phyloP scores from a whole-genome alignment of 2,797 vertebrate genomes.

The Phylloscopus collybita region DNA sequence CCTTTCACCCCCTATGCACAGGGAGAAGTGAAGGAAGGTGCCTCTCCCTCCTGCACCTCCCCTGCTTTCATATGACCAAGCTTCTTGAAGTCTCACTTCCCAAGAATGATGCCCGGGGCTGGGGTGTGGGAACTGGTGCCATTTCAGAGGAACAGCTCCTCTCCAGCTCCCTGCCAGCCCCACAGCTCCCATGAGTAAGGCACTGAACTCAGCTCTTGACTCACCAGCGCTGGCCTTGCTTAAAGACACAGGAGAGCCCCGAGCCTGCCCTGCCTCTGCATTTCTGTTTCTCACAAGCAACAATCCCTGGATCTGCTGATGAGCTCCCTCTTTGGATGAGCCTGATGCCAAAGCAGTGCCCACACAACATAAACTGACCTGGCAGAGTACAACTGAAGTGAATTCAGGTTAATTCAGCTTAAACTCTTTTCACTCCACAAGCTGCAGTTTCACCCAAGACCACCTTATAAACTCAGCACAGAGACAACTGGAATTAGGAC shows the following conservation, averaged over 20 bases:
- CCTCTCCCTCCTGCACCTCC: conserved; percentile 58
- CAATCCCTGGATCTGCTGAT: not conserved
- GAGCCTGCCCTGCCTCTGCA: not conserved
- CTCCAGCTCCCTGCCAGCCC: conserved; percentile 60
- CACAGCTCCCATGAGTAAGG: conserved; percentile 61
- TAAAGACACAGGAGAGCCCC: not conserved
- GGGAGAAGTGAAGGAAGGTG: not conserved
- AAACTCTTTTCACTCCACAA: not conserved
- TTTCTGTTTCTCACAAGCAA: not conserved
- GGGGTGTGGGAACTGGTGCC: conserved; percentile 59
- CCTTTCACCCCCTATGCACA: not conserved
- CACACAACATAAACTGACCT: not conserved
- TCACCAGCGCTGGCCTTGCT: conserved; percentile 30
- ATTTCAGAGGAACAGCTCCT: conserved; percentile 65
- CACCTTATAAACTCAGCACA: not conserved
- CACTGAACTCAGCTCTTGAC: conserved; percentile 55
- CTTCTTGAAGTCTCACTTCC: conserved; percentile 66
- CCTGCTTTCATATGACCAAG: conserved; percentile 39
- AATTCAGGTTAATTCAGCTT: not conserved
- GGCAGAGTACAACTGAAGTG: not conserved
- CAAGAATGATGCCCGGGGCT: conserved; percentile 74
- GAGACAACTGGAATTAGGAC: not conserved
- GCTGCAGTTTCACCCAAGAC: not conserved
- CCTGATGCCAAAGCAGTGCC: not conserved
- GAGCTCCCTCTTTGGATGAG: not conserved